Conservation (phyloP, 2,888 invertebrate genomes). For the Drymonia ruficornis region DNA sequence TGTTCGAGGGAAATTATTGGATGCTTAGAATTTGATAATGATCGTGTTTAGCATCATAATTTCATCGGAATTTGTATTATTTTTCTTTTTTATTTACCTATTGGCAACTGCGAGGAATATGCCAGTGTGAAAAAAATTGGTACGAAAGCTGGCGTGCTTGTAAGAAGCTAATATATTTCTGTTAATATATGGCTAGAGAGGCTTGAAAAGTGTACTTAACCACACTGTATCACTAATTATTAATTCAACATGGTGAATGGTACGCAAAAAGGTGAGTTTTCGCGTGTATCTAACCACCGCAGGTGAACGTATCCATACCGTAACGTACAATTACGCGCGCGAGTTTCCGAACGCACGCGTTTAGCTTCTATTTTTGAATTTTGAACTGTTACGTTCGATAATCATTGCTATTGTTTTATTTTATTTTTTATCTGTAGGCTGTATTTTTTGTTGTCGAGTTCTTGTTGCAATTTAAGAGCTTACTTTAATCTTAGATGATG, state of each 20-base stretch:
- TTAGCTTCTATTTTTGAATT: constrained; percentile 61
- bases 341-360: constrained; percentile 50
- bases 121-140: background rate
- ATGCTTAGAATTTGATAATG: constrained; percentile 35
- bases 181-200: background rate
- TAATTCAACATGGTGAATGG: constrained; percentile 37
- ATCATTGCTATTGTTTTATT: constrained; percentile 40
- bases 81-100: background rate
- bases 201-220: constrained; percentile 12
- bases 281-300: constrained; percentile 56
- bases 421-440: constrained; percentile 27
- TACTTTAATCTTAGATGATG: background rate
- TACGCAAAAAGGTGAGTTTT: constrained; percentile 50
- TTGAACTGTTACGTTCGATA: constrained; percentile 48
- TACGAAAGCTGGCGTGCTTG: background rate
- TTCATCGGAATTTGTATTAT: constrained; percentile 2
- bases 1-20: constrained; percentile 17
- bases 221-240: constrained; percentile 27
- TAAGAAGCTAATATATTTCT: background rate
- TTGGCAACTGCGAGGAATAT: background rate
- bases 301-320: constrained; percentile 47
- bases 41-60: constrained; percentile 20
- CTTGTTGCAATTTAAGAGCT: background rate
- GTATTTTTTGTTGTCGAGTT: constrained; percentile 7
- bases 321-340: constrained; percentile 51